These are phyloP conservation scores for Uropetala carovei DNA, from an alignment of 2,888 invertebrate genomes.

Conservation along the genomic window DNA sequence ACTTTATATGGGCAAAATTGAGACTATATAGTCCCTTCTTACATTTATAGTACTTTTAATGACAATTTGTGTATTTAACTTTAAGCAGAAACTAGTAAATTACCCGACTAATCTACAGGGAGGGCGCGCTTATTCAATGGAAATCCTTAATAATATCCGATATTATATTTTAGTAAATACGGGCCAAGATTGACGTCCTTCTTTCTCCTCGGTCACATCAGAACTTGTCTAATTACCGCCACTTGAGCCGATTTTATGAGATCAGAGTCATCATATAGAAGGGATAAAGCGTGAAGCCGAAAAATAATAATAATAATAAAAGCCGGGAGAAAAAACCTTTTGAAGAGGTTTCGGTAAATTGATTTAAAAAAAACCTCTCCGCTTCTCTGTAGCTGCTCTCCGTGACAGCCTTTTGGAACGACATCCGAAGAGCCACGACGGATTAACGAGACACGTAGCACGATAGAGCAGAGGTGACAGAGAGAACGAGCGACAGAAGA, in stretches of 20 bases:
- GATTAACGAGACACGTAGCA: constrained; percentile 33
- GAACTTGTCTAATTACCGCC: constrained; percentile 44
- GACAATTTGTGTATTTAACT: no score
- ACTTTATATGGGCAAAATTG: no score
- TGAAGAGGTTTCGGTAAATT: constrained; percentile 32
- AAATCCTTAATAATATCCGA: no score
- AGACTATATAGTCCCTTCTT: no score
- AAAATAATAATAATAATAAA: no score
- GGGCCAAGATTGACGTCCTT: no score
- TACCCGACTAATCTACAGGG: no score
- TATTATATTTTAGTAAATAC: no score
- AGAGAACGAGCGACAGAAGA: not conserved
- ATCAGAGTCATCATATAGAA: not conserved
- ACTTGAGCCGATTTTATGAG: not conserved
- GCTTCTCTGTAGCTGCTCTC: not conserved
- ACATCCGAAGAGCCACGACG: constrained; percentile 35
- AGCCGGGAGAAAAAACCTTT: not conserved
- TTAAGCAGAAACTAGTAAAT: no score
- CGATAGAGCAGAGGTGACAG: constrained; percentile 39
- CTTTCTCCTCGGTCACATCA: not conserved
- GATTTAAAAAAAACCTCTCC: not conserved
- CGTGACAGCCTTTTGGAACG: constrained; percentile 53
- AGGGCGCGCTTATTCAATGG: no score
- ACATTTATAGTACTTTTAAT: no score
- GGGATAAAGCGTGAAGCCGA: not conserved